Conservation (phyloP, 1,140 invertebrate species). For the Pachypeltis micranthus region DNA sequence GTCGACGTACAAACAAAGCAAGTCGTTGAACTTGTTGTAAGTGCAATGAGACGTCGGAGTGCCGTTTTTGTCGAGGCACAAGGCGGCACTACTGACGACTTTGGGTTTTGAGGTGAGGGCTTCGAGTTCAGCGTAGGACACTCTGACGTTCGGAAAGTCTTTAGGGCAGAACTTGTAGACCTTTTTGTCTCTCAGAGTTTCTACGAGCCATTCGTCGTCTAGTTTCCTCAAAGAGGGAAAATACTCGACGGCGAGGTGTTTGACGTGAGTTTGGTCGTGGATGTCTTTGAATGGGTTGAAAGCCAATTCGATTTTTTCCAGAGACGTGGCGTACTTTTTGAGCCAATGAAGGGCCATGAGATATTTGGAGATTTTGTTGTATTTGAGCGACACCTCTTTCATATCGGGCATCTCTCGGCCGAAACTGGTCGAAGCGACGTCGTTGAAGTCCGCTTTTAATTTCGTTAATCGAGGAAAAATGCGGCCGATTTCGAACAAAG, state of each 20-base stretch:
- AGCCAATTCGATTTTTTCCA: slow-evolving; percentile 19
- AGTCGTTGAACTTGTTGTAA: slow-evolving; percentile 5
- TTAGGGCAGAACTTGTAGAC: slow-evolving; percentile 19
- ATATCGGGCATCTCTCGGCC: slow-evolving; percentile 4
- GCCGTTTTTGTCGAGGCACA: slow-evolving; percentile 3
- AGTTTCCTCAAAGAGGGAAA: not conserved
- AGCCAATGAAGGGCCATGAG: slow-evolving; percentile 17
- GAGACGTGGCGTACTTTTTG: slow-evolving; percentile 14
- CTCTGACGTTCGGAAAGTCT: not conserved
- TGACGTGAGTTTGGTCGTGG: slow-evolving; percentile 7
- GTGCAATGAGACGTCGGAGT: slow-evolving; percentile 4
- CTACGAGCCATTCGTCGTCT: not conserved
- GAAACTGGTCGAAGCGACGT: slow-evolving; percentile 18
- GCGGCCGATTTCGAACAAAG: slow-evolving; percentile 19
- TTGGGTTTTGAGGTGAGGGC: slow-evolving; percentile 11
- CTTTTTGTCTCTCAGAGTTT: slow-evolving; percentile 1
- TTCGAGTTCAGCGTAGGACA: slow-evolving; percentile 16
- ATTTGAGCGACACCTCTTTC: slow-evolving; percentile 23
- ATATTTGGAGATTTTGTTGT: slow-evolving; percentile 22
- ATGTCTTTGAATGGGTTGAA: slow-evolving; percentile 26
- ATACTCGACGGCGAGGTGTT: not conserved
- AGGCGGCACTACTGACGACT: not conserved
- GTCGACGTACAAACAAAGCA: slow-evolving; percentile 7
- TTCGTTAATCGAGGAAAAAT: slow-evolving; percentile 18
- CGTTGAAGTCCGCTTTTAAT: slow-evolving; percentile 23